phyloP scores from a whole-genome alignment of 2,888 invertebrate species.

The Cantharis nigra region DNA sequence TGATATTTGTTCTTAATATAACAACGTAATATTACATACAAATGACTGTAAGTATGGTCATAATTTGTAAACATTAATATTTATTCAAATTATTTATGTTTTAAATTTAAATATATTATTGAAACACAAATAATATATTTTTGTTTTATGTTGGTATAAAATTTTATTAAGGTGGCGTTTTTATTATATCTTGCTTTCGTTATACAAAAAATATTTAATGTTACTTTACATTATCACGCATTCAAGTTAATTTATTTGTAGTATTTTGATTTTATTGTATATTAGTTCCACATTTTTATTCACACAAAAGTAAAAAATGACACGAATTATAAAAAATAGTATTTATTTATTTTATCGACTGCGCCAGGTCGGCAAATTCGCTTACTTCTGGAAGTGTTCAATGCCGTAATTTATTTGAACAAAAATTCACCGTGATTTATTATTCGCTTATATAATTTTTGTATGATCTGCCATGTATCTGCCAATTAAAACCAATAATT shows the following conservation, averaged over 20 bases:
- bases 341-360: not conserved
- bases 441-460: not conserved
- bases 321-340: not conserved
- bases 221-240: not conserved
- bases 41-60: constrained; percentile 35
- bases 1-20: constrained; percentile 33
- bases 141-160: constrained; percentile 30
- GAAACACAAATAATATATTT: constrained; percentile 21
- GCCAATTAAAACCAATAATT: constrained; percentile 57
- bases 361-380: not conserved
- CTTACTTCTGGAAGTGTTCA: not conserved
- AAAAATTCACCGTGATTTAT: not conserved
- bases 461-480: constrained; percentile 44
- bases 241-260: not conserved
- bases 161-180: constrained; percentile 30
- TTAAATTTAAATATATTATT: constrained; percentile 34
- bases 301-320: not conserved
- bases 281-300: not conserved
- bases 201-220: constrained; percentile 11
- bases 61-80: constrained; percentile 34
- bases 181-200: constrained; percentile 5
- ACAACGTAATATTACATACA: constrained; percentile 33
- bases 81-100: constrained; percentile 29
- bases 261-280: constrained; percentile 51
- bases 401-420: not conserved